A percentile compares a stretch with the other conserved stretches of the same genome.
Conservation (phyloP, 2,888 invertebrate genomes). For the Panorpa germanica region DNA sequence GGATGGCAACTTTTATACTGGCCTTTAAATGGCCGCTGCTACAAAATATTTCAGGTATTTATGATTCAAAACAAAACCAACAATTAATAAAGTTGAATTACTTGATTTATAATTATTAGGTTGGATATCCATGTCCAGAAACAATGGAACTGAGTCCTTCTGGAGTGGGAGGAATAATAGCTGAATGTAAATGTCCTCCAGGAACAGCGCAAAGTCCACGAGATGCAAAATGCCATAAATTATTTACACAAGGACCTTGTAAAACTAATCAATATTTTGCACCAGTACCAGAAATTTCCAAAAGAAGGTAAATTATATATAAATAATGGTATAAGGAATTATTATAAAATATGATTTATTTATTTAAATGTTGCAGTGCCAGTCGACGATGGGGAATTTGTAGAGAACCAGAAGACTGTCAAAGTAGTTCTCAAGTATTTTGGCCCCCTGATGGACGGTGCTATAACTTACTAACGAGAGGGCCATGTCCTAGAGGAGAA, state of each 20-base stretch:
- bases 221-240: slow-evolving; percentile 49
- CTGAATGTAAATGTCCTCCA: slow-evolving; percentile 70
- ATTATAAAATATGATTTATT: not conserved
- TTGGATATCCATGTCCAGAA: slow-evolving; percentile 64
- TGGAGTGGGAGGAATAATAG: slow-evolving; percentile 41
- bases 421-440: slow-evolving; percentile 41
- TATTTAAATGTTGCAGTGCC: no score
- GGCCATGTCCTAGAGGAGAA: slow-evolving; percentile 59
- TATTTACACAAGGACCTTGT: slow-evolving; percentile 61
- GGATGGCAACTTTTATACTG: slow-evolving; percentile 78
- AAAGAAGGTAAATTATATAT: slow-evolving; percentile 13
- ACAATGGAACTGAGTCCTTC: slow-evolving; percentile 68
- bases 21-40: slow-evolving; percentile 68
- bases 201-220: slow-evolving; percentile 51
- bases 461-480: slow-evolving; percentile 47
- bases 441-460: slow-evolving; percentile 65
- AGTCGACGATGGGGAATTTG: slow-evolving; percentile 52
- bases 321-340: not conserved
- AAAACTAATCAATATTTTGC: slow-evolving; percentile 54
- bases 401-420: slow-evolving; percentile 41
- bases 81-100: slow-evolving; percentile 4
- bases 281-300: slow-evolving; percentile 30
- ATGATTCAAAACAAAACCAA: not conserved
- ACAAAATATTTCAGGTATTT: slow-evolving; percentile 62
- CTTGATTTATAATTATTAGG: slow-evolving; percentile 18